Conservation (phyloP, 1,140 invertebrate genomes). For the Bombus cullumanus region DNA sequence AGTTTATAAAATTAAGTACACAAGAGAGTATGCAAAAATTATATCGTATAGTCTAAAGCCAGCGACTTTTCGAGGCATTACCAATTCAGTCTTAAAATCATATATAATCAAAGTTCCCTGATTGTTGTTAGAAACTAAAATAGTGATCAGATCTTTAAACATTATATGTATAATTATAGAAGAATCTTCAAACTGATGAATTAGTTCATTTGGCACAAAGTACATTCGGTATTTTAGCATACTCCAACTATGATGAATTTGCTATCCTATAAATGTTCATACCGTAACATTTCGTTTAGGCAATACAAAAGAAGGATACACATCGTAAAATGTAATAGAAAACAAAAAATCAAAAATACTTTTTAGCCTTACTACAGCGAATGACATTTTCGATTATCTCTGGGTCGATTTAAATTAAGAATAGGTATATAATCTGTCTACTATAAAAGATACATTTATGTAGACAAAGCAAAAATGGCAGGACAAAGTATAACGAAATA, state of each 20-base stretch:
- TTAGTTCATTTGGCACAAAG: conserved; percentile 76
- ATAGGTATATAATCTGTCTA: neutral
- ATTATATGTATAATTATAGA: conserved; percentile 26
- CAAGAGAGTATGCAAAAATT: conserved; percentile 60
- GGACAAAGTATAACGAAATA: conserved; percentile 18
- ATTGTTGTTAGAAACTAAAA: conserved; percentile 57
- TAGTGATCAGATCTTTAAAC: conserved; percentile 47
- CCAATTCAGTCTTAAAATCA: conserved; percentile 73
- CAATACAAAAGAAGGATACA: conserved; percentile 62
- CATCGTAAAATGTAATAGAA: conserved; percentile 49
- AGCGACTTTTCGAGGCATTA: conserved; percentile 63
- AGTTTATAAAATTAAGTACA: conserved; percentile 60
- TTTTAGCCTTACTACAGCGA: conserved; percentile 41
- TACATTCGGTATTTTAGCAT: conserved; percentile 73
- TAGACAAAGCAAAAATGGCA: conserved; percentile 1
- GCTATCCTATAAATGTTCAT: conserved; percentile 70
- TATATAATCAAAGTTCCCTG: conserved; percentile 52
- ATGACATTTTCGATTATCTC: conserved; percentile 77
- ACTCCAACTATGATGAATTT: conserved; percentile 73
- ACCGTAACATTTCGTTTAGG: conserved; percentile 65
- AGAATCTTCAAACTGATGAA: conserved; percentile 44
- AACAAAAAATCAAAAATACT: conserved; percentile 47
- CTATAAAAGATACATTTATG: neutral
- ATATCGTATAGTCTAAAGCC: conserved; percentile 63
- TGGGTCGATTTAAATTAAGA: conserved; percentile 49